These are phyloP conservation scores for Melitaea cinxia DNA, from an alignment of 1,140 invertebrate species.

Conservation along the genomic window DNA sequence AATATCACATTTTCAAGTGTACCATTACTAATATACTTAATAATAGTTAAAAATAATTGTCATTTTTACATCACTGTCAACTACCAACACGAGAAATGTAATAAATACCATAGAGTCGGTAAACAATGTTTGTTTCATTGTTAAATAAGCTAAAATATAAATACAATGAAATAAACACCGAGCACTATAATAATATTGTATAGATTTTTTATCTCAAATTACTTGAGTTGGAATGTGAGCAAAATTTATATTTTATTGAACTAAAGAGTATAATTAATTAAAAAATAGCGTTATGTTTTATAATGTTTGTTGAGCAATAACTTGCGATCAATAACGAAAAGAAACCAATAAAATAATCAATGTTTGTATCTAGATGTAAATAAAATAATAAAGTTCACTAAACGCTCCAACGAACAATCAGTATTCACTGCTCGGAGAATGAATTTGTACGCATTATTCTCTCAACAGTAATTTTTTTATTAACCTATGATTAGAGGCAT, in stretches of 20 bases:
- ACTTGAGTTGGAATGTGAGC: background rate
- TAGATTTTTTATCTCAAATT: background rate
- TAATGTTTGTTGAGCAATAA: background rate
- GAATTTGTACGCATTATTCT: conserved; percentile 41
- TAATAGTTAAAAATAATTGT: too few species aligned
- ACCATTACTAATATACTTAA: too few species aligned
- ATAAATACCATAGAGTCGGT: background rate
- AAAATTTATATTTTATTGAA: too few species aligned
- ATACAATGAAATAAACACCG: background rate
- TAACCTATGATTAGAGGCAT: conserved; percentile 25
- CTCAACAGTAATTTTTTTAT: conserved; percentile 25
- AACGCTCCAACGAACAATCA: conserved; percentile 28
- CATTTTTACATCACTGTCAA: background rate
- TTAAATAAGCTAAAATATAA: background rate
- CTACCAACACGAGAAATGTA: background rate
- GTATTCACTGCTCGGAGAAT: conserved; percentile 41
- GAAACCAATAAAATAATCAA: conserved; percentile 3
- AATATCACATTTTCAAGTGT: too few species aligned
- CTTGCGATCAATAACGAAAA: background rate
- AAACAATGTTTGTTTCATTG: background rate
- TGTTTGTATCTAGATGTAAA: conserved; percentile 35
- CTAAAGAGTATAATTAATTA: too few species aligned
- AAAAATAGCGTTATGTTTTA: background rate
- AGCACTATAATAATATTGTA: background rate
- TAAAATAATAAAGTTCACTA: conserved; percentile 25